These are phyloP conservation scores for Diorhabda carinulata DNA, from an alignment of 1,140 invertebrate genomes.

Conservation along the genomic window DNA sequence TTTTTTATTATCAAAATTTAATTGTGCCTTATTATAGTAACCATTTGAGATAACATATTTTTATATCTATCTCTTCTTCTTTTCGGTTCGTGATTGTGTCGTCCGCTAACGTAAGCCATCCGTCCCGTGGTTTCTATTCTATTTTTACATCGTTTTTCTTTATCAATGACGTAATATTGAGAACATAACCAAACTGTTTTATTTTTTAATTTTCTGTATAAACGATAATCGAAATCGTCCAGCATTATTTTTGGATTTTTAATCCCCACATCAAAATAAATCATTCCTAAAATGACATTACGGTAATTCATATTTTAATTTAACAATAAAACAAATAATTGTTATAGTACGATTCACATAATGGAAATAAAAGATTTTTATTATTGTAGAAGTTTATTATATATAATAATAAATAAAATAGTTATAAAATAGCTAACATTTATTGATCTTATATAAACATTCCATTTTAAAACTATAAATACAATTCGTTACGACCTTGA, in stretches of 20 bases:
- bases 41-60: conserved; percentile 30
- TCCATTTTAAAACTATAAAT: too few species aligned
- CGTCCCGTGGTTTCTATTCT: conserved; percentile 27
- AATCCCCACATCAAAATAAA: conserved; percentile 34
- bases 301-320: too few species aligned
- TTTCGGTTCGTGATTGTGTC: conserved; percentile 27
- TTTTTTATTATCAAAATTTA: background rate
- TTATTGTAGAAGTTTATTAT: too few species aligned
- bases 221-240: conserved; percentile 29
- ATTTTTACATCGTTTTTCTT: conserved; percentile 26
- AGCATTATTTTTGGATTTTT: conserved; percentile 38
- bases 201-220: conserved; percentile 27
- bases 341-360: too few species aligned
- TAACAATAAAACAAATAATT: too few species aligned
- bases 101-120: conserved; percentile 26
- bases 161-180: conserved; percentile 32
- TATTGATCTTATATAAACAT: too few species aligned
- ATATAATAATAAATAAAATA: too few species aligned
- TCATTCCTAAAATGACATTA: conserved; percentile 21
- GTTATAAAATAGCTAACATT: too few species aligned
- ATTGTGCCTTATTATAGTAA: conserved; percentile 27
- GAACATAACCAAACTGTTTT: conserved; percentile 35
- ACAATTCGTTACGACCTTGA: too few species aligned
- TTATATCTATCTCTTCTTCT: conserved; percentile 22
- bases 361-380: too few species aligned